Evolutionary conservation across 2,888 invertebrate species (phyloP), one percentile per base, ranked within the genome.

Genomic region (Bhutanitis thaidina): DNA sequence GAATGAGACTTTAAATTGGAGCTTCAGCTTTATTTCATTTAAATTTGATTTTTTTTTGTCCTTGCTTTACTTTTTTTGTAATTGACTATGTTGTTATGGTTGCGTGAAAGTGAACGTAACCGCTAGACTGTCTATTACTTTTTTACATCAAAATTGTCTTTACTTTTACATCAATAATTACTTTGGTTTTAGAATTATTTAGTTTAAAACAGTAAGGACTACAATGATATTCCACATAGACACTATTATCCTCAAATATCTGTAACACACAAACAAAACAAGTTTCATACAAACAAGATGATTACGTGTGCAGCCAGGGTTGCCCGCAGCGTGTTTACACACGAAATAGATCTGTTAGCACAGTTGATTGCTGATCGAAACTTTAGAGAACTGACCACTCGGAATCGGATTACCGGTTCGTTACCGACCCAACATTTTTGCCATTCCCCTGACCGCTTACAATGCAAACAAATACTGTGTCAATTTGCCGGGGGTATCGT

Each of bases 291-390:
- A 39, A 46, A 32, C 44, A 43, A 45, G 38, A 43, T 41, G 48
- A 49, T 32, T 54, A 47, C 47, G 43, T 39, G 51, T 27, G 15
- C 29, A 35, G 35, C 13, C 35, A 20, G 75, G 76, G 77, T 64
- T 71, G 74, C 65, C 64, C 69, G 39, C 54, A 43, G 61, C 54
- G 37, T 83, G 77, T 85, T 82, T 80, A 59, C 77, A 55, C 72
- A 80, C 82, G 82, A 77, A 80, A 81, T 71, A 76, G 78, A 82
- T 82, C 76, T 83, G 82, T 85, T 82, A 62, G 74, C 71, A 60
- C 77, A 81, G 80, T 82, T 85, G 84, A 85, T 85, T 85, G 84
- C 73, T 68, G 78, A 85, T 85, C 78, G 80, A 74, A 83, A 82
- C 78, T 83, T 82, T 79, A 72, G 67, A 75, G 70, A 75, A 80